These are phyloP conservation scores for Ascaphus truei DNA, from an alignment of 2,113 vertebrate species.

Conservation along the genomic window DNA sequence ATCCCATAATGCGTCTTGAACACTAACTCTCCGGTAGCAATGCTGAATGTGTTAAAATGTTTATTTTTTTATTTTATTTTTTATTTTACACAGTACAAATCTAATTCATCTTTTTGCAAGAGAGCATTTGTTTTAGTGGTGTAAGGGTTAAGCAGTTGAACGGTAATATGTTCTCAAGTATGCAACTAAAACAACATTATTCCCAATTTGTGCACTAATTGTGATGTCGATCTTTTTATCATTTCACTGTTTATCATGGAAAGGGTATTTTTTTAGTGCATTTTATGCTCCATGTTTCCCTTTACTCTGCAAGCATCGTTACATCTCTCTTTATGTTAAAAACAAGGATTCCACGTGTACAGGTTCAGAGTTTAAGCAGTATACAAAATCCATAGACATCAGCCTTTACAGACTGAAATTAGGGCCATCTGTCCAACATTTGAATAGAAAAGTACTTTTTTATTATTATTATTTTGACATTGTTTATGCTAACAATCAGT, in stretches of 20 bases:
- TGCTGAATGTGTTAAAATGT: too few relatives aligned
- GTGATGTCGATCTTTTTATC: constrained; percentile 9
- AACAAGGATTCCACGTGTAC: not conserved
- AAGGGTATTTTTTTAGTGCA: not conserved
- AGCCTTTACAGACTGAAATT: too few relatives aligned
- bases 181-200: constrained; percentile 16
- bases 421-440: too few relatives aligned
- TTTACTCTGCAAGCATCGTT: not conserved
- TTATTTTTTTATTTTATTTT: too few relatives aligned
- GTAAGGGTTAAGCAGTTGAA: not conserved
- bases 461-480: too few relatives aligned
- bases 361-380: too few relatives aligned
- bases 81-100: too few relatives aligned
- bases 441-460: too few relatives aligned
- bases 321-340: constrained; percentile 2
- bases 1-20: not conserved
- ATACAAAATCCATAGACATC: too few relatives aligned
- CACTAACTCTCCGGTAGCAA: too few relatives aligned
- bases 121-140: constrained; percentile 4
- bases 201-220: constrained; percentile 16
- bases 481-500: too few relatives aligned
- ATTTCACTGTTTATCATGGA: not conserved
- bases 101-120: not conserved
- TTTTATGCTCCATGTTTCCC: not conserved
- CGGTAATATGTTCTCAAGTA: constrained; percentile 12